Conservation (phyloP, 2,113 vertebrate genomes). For the Rafetus swinhoei region DNA sequence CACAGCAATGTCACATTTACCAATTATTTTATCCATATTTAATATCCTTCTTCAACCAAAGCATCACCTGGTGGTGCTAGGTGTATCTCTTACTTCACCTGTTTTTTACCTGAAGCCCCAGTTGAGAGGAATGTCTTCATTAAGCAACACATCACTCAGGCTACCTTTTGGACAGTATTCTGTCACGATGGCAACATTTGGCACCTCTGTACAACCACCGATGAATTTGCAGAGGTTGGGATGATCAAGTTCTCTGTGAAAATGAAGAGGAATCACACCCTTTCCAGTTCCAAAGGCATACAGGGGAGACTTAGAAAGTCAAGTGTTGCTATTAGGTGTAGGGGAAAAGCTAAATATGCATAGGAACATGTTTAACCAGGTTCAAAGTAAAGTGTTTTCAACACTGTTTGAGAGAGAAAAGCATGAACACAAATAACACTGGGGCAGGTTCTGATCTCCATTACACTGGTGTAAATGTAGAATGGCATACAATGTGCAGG, state of each 20-base stretch:
- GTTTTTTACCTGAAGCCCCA: slow-evolving; percentile 86
- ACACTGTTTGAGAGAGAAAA: background rate
- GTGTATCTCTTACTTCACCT: background rate
- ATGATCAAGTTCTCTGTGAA: slow-evolving; percentile 89
- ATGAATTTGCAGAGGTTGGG: slow-evolving; percentile 89
- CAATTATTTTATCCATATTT: slow-evolving; percentile 12
- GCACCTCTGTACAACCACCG: slow-evolving; percentile 85
- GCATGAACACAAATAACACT: background rate
- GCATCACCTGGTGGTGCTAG: background rate
- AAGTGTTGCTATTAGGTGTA: background rate
- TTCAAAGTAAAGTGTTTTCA: background rate
- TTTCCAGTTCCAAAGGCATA: background rate
- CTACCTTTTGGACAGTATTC: slow-evolving; percentile 91
- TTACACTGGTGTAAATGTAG: background rate
- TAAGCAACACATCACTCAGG: slow-evolving; percentile 84
- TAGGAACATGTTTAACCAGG: background rate
- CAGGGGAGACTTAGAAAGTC: too few species aligned
- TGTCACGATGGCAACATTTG: slow-evolving; percentile 86
- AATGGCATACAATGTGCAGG: background rate
- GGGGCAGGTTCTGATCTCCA: background rate
- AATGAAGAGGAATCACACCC: slow-evolving; percentile 43
- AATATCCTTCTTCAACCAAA: background rate
- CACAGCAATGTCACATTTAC: background rate
- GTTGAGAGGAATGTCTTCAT: slow-evolving; percentile 87
- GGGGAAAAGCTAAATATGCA: background rate